Percentiles rank a stretch among this genome's conserved stretches.
Evolutionary conservation across 2,113 vertebrate species (phyloP).

Genomic region (Erpornis zantholeuca): DNA sequence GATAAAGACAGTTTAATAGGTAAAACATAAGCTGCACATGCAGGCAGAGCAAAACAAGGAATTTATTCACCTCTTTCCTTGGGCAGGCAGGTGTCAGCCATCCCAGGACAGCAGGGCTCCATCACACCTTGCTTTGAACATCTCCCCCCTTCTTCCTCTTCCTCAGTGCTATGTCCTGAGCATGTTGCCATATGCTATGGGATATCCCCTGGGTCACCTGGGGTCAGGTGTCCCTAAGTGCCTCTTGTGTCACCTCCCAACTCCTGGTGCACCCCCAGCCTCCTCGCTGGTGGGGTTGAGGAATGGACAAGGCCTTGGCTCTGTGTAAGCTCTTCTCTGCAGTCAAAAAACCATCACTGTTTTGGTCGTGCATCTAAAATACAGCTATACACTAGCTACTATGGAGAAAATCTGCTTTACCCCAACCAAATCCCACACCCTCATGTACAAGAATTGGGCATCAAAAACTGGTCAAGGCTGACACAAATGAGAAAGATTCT

Average conservation of each 20-base stretch:
- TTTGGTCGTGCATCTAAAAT: background rate
- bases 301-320: background rate
- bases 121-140: rapidly evolving
- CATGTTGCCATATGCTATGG: rapidly evolving
- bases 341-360: background rate
- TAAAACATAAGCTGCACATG: background rate
- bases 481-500: background rate
- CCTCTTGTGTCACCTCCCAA: background rate
- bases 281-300: rapidly evolving
- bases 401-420: background rate
- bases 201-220: background rate
- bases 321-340: background rate
- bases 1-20: background rate
- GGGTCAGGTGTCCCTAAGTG: background rate
- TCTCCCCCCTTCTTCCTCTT: background rate
- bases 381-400: background rate
- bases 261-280: background rate
- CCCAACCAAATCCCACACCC: background rate
- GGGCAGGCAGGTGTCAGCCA: background rate
- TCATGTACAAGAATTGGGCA: background rate
- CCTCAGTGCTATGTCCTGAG: background rate
- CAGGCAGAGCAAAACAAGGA: background rate
- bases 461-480: background rate
- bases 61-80: background rate
- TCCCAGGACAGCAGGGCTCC: background rate